phyloP scores from a whole-genome alignment of 2,797 vertebrate species.

The Limnodromus scolopaceus region DNA sequence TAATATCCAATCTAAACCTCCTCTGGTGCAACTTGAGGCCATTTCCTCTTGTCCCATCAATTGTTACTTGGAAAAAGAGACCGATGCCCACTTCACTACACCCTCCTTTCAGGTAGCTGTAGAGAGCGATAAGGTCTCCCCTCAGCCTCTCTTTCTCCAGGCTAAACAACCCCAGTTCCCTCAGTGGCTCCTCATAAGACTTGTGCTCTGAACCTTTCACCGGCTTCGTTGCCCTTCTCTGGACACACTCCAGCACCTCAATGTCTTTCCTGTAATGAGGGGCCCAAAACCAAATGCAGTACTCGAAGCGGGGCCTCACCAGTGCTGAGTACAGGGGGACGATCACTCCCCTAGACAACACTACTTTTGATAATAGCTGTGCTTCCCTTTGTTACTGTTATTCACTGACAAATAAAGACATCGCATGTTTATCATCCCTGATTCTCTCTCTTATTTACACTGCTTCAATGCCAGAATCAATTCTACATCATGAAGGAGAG shows the following conservation, averaged over 20 bases:
- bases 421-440: background rate
- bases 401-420: background rate
- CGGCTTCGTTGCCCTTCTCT: fast-evolving
- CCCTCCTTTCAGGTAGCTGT: fast-evolving
- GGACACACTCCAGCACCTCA: fast-evolving
- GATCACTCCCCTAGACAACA: fast-evolving
- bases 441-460: background rate
- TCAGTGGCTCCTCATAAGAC: fast-evolving
- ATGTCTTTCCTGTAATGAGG: background rate
- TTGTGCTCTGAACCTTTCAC: fast-evolving
- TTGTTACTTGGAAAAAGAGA: background rate
- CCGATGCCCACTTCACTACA: fast-evolving
- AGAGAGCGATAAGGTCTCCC: fast-evolving
- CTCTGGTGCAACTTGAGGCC: fast-evolving
- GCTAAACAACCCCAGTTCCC: background rate
- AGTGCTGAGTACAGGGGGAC: fast-evolving
- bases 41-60: fast-evolving
- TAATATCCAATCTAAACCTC: background rate
- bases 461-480: background rate
- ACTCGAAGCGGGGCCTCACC: fast-evolving
- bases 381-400: background rate
- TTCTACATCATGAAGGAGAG: background rate
- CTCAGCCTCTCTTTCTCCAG: background rate
- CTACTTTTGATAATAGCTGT: background rate
- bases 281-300: background rate